phyloP scores from a whole-genome alignment of 1,140 invertebrate genomes.

The Bursaphelenchus mucronatus region DNA sequence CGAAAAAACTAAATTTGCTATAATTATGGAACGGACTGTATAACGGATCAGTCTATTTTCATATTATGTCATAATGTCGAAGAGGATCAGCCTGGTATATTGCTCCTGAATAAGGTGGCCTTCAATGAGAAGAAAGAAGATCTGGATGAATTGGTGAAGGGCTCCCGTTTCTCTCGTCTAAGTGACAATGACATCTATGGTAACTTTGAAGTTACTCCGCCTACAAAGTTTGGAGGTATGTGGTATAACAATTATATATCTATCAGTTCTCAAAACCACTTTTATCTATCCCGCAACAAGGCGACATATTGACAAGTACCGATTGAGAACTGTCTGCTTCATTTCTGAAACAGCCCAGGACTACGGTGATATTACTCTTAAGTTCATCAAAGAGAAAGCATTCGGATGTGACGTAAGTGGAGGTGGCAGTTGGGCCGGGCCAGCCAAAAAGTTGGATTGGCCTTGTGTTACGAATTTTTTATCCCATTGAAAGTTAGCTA shows the following conservation, averaged over 20 bases:
- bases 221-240: slow-evolving; percentile 67
- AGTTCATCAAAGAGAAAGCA: slow-evolving; percentile 68
- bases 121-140: slow-evolving; percentile 25
- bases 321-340: slow-evolving; percentile 70
- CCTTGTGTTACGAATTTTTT: too few species aligned
- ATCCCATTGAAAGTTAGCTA: too few species aligned
- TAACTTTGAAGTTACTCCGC: slow-evolving; percentile 72
- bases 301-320: slow-evolving; percentile 83
- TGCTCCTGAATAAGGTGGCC: slow-evolving; percentile 38
- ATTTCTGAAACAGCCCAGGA: slow-evolving; percentile 78
- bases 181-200: slow-evolving; percentile 72
- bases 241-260: slow-evolving; percentile 4
- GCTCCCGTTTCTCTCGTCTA: slow-evolving; percentile 20
- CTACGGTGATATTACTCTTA: slow-evolving; percentile 75
- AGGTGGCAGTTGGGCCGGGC: too few species aligned
- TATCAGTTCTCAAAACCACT: slow-evolving; percentile 71
- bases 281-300: slow-evolving; percentile 85
- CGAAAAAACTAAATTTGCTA: too few species aligned
- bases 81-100: slow-evolving; percentile 34
- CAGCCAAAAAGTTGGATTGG: background rate
- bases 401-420: slow-evolving; percentile 66
- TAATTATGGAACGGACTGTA: too few species aligned
- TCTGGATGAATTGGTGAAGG: slow-evolving; percentile 27
- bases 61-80: slow-evolving; percentile 26
- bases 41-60: slow-evolving; percentile 38